A percentile compares a stretch with the other conserved stretches of the same genome.
phyloP scores from a whole-genome alignment of 2,113 vertebrate species.

The Herpetotheres cachinnans region DNA sequence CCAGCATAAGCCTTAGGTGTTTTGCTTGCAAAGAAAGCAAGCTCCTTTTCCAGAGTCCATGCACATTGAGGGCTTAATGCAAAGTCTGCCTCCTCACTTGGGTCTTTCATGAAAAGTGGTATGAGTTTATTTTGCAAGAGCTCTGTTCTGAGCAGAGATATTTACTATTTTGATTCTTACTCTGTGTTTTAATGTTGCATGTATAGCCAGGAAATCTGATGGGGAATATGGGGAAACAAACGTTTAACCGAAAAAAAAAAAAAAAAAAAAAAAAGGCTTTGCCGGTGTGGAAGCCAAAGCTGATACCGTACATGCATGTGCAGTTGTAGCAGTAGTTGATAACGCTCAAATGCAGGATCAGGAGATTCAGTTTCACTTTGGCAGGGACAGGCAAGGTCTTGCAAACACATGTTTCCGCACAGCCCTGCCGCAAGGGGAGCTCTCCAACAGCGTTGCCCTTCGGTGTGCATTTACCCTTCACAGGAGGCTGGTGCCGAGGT shows the following conservation, averaged over 20 bases:
- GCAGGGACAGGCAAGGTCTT: neutral
- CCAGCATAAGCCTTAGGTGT: neutral
- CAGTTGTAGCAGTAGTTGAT: neutral
- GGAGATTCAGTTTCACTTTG: constrained; percentile 15
- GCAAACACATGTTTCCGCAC: fast-evolving
- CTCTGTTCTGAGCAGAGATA: neutral
- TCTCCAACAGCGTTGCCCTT: fast-evolving
- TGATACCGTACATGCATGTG: fast-evolving
- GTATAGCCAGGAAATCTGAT: neutral
- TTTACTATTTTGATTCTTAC: neutral
- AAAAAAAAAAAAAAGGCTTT: neutral
- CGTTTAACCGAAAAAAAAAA: neutral
- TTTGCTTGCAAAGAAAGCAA: neutral
- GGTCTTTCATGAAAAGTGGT: neutral
- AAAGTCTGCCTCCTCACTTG: neutral
- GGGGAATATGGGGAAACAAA: neutral
- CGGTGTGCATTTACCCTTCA: fast-evolving
- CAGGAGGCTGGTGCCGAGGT: fast-evolving
- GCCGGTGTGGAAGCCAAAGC: neutral
- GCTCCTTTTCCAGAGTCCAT: neutral
- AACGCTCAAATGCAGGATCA: neutral
- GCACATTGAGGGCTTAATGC: neutral
- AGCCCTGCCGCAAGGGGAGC: neutral
- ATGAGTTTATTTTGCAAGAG: neutral
- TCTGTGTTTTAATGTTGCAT: neutral